Conservation (phyloP, 1,140 invertebrate genomes). For the Bombus pyrosoma region DNA sequence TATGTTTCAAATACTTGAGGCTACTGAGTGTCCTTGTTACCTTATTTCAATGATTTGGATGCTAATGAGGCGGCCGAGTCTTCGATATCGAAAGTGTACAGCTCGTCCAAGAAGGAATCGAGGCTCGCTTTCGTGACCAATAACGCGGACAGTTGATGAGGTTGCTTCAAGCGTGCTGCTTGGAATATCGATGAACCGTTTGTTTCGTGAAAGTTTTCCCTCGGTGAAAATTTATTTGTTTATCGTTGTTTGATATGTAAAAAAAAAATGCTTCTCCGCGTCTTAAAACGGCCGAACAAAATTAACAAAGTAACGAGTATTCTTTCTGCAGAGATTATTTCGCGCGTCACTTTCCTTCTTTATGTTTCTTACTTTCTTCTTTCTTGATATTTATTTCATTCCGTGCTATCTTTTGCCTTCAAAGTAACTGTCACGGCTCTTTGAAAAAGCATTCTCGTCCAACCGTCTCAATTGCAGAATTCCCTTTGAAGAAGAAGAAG, state of each 20-base stretch:
- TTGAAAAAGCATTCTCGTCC: background rate
- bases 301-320: background rate
- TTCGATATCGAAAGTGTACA: conserved; percentile 12
- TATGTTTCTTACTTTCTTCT: background rate
- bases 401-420: background rate
- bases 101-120: background rate
- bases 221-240: conserved; percentile 9
- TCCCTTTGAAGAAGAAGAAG: background rate
- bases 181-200: conserved; percentile 5
- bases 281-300: background rate
- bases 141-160: background rate
- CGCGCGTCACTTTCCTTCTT: background rate
- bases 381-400: background rate
- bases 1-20: background rate
- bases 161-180: background rate
- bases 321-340: background rate
- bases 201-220: conserved; percentile 8
- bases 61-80: background rate
- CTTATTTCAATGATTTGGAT: background rate
- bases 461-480: background rate
- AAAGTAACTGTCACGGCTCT: background rate
- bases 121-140: background rate
- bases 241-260: background rate
- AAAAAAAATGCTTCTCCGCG: too few species aligned
- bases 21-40: background rate